Conservation (phyloP, 2,113 vertebrate genomes). For the Desmodus rotundus region DNA sequence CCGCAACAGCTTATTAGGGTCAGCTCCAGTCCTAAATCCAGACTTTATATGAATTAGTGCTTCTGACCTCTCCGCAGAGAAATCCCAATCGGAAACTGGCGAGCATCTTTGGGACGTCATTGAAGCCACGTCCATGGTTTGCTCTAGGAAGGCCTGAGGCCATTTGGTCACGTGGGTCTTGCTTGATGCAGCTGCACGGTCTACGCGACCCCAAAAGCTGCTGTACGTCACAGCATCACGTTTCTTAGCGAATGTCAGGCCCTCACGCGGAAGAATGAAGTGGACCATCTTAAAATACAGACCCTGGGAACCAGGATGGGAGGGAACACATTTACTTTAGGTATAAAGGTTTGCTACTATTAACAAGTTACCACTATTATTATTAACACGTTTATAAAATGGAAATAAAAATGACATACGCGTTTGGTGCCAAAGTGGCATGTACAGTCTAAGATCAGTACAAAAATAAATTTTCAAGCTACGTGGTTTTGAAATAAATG, state of each 20-base stretch:
- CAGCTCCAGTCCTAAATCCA: not conserved
- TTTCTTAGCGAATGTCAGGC: not conserved
- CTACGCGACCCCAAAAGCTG: not conserved
- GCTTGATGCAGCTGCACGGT: not conserved
- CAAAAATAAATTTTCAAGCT: constrained; percentile 77
- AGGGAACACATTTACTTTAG: constrained; percentile 67
- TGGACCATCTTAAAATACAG: not conserved
- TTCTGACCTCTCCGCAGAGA: not conserved
- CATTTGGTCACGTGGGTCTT: accelerated
- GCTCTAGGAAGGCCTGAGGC: not conserved
- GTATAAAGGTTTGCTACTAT: constrained; percentile 76
- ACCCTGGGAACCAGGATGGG: not conserved
- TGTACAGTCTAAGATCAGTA: constrained; percentile 63
- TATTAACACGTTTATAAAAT: constrained; percentile 78
- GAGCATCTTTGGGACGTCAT: not conserved
- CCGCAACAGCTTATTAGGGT: not conserved
- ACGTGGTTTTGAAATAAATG: constrained; percentile 71
- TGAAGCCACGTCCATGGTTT: accelerated
- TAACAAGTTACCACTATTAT: constrained; percentile 62
- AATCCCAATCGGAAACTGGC: not conserved
- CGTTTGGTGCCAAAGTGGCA: constrained; percentile 61
- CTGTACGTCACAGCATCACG: not conserved
- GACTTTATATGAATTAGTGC: not conserved
- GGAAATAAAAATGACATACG: constrained; percentile 65
- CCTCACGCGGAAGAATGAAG: not conserved